Evolutionary conservation across 2,888 invertebrate genomes (phyloP), one percentile per base, ranked within the genome.

Genomic region (Tineola bisselliella): DNA sequence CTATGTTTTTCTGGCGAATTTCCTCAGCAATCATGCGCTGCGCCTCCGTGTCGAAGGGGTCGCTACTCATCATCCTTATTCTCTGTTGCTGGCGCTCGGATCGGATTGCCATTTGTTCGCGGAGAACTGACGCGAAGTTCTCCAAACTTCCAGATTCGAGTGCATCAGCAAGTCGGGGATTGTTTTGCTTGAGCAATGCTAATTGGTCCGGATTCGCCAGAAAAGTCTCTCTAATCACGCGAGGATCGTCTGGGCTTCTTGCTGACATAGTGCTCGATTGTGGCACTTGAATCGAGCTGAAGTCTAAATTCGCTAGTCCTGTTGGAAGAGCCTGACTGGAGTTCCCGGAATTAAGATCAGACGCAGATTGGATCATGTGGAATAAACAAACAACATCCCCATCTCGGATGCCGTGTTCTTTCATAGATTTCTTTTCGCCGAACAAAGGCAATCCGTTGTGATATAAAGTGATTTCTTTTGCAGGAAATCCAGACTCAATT

Each of bases 11-110:
- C 72, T 94, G 96, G 68, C 94, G 90, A 65, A 99, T 99, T 83
- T 98, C 97, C 75, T 98, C 97, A 3, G 97, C 98, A 67, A 99
- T 98, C 71, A 97, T 89, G 64, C 94, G 89, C 79, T 99, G 99
- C 0, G 97, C 96, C 77, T 97, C 97, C 0, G 95, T 93, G 80
- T 98, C 97, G 76, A 98, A 98, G 0, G 98, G 98, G 88, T 98
- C 95, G 0, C 97, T 96, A 69, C 93, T 93, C 87, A 98, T 90
- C 92, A 98, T 94, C 70, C 94, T 91, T 79, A 70, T 95, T 71
- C 94, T 88, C 76, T 94, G 94, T 68, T 92, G 90, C 73, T 97
- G 95, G 57, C 94, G 89, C 71, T 96, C 94, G 68, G 93, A 91
- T 63, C 95, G 89, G 30, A 93, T 93, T 67, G 90, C 88, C 67